phyloP scores from a whole-genome alignment of 2,888 invertebrate species.

The Drepana falcataria region DNA sequence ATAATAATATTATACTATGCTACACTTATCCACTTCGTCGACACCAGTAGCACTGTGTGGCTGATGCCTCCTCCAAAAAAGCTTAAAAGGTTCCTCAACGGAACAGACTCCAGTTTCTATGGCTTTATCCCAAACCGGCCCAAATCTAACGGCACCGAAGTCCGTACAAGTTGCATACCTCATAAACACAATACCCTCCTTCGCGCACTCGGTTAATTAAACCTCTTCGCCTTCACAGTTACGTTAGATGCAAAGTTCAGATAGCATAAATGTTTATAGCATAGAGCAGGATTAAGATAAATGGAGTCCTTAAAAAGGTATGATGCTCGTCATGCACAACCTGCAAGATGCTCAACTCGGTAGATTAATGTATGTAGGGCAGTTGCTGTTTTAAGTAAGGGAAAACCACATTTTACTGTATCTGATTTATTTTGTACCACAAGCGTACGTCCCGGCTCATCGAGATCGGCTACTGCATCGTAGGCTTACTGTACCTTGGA shows the following conservation, averaged over 20 bases:
- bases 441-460: neutral
- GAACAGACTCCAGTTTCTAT: neutral
- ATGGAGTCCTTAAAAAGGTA: neutral
- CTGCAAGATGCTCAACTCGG: neutral
- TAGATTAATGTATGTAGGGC: neutral
- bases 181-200: neutral
- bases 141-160: neutral
- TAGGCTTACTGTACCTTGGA: neutral
- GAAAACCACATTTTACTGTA: neutral
- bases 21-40: no score
- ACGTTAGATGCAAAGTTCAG: neutral
- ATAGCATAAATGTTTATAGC: neutral
- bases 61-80: no score
- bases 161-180: neutral
- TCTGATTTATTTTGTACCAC: neutral
- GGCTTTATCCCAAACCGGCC: neutral
- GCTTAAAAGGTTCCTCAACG: no score
- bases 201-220: neutral
- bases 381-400: neutral
- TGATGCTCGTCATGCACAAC: neutral
- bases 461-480: neutral
- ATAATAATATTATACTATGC: no score
- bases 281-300: neutral
- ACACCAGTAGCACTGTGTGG: no score
- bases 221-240: neutral